Percentiles rank a stretch among this genome's conserved stretches.
Conservation (phyloP, 2,797 vertebrate species). For the Muscicapa comitata region DNA sequence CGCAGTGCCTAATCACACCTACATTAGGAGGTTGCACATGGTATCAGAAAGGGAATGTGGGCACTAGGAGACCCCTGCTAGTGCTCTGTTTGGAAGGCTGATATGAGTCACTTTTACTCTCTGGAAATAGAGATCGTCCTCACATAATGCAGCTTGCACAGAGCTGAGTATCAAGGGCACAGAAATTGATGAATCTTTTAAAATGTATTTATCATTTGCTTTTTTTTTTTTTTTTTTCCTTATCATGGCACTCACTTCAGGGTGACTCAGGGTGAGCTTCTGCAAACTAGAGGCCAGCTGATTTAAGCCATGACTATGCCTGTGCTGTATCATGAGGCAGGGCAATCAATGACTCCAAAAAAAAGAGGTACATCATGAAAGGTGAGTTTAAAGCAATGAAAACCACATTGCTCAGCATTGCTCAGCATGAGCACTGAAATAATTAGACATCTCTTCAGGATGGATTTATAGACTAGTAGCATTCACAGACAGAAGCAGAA, state of each 20-base stretch:
- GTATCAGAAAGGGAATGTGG: fast-evolving
- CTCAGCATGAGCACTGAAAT: not conserved
- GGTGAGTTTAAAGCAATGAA: not conserved
- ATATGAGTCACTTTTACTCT: not conserved
- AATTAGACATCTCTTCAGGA: not conserved
- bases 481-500: not conserved
- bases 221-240: not conserved
- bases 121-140: not conserved
- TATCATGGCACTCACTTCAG: fast-evolving
- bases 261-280: not conserved
- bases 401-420: not conserved
- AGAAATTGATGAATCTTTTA: not conserved
- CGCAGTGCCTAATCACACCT: not conserved
- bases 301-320: not conserved
- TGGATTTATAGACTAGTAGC: not conserved
- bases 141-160: not conserved
- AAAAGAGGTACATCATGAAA: not conserved
- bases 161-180: not conserved
- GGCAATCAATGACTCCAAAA: not conserved
- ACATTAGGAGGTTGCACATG: not conserved
- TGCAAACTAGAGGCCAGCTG: not conserved
- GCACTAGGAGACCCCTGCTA: not conserved
- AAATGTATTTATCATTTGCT: not conserved
- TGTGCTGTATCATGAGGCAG: not conserved
- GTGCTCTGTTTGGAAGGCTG: not conserved